Percentiles rank a stretch among this genome's conserved stretches.
Conservation (phyloP, 1,140 invertebrate species). For the Micrasema longulum region DNA sequence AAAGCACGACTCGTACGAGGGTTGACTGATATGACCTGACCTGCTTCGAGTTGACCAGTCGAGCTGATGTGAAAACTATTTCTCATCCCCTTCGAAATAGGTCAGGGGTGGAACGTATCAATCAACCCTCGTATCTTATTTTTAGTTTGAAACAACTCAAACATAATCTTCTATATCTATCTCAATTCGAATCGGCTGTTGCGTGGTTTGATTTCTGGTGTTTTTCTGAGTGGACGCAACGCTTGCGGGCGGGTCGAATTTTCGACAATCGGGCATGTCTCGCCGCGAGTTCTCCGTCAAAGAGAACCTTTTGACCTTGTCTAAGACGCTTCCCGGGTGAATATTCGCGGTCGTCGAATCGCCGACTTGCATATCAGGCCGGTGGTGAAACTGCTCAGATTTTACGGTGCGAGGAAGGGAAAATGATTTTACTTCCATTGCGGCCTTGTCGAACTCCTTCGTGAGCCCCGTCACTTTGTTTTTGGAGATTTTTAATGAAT, state of each 20-base stretch:
- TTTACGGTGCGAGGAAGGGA: constrained; percentile 51
- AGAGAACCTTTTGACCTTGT: constrained; percentile 65
- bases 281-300: neutral
- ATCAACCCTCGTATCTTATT: too few species aligned
- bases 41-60: too few species aligned
- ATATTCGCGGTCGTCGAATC: constrained; percentile 48
- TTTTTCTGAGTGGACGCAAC: neutral
- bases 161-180: constrained; percentile 45
- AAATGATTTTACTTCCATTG: constrained; percentile 6
- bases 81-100: too few species aligned
- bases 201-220: neutral
- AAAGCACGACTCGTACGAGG: too few species aligned
- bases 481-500: constrained; percentile 34
- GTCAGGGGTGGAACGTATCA: too few species aligned
- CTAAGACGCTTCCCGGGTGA: constrained; percentile 60
- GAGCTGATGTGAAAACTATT: too few species aligned
- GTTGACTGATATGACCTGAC: too few species aligned
- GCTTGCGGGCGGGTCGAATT: neutral
- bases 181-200: constrained; percentile 26
- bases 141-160: too few species aligned
- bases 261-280: neutral
- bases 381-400: neutral
- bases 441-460: constrained; percentile 43
- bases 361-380: neutral
- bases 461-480: constrained; percentile 40